These are phyloP conservation scores for Armadillidium nasatum DNA, from an alignment of 1,140 invertebrate species.

Conservation along the genomic window DNA sequence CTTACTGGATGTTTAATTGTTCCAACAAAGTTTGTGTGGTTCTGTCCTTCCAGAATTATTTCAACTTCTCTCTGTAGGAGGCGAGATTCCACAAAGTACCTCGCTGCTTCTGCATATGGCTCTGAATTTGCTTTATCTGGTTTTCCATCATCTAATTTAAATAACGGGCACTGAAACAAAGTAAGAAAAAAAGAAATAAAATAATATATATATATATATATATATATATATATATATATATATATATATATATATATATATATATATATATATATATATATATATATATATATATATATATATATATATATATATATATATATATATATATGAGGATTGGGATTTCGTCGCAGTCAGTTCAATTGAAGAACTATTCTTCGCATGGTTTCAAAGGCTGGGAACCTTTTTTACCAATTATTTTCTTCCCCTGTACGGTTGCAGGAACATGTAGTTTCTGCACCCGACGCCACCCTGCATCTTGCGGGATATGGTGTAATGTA, in stretches of 20 bases:
- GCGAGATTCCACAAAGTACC: conserved; percentile 84
- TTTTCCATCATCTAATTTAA: conserved; percentile 64
- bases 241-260: too few species aligned
- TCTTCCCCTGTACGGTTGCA: too few species aligned
- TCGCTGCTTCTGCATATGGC: conserved; percentile 71
- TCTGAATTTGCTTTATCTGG: conserved; percentile 57
- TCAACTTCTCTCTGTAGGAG: conserved; percentile 88
- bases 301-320: conserved; percentile 25
- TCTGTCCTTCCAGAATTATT: conserved; percentile 83
- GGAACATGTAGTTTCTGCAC: too few species aligned
- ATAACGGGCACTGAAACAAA: conserved; percentile 62
- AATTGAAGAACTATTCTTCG: too few species aligned
- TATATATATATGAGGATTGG: too few species aligned
- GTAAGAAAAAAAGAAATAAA: conserved; percentile 41
- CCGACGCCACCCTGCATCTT: too few species aligned
- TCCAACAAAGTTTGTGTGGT: conserved; percentile 79
- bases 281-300: neutral
- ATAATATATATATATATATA: neutral
- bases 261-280: too few species aligned
- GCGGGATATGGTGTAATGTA: too few species aligned
- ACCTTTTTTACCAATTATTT: too few species aligned
- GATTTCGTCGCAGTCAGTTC: too few species aligned
- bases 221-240: too few species aligned
- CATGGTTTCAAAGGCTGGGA: too few species aligned
- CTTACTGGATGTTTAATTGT: conserved; percentile 86